Conservation (phyloP, 2,113 vertebrate genomes). For the Cepphus grylle region DNA sequence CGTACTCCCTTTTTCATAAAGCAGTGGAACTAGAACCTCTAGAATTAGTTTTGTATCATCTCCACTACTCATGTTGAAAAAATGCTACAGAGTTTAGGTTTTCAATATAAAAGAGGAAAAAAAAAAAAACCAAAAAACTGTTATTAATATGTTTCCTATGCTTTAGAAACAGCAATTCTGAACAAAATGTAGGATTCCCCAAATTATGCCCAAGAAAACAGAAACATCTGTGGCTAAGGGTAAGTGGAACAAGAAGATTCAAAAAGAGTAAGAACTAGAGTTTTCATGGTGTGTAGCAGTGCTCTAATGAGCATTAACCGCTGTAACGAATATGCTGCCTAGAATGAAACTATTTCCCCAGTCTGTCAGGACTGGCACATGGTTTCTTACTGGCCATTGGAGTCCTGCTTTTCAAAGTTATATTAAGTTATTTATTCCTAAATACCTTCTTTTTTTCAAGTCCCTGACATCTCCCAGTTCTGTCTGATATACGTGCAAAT, state of each 20-base stretch:
- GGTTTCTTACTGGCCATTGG: neutral
- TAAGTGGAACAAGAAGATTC: neutral
- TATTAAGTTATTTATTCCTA: neutral
- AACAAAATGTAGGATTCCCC: neutral
- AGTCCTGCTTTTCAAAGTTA: neutral
- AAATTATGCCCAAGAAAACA: neutral
- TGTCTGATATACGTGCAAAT: neutral
- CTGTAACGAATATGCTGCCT: neutral
- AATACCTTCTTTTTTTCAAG: neutral
- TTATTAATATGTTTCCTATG: neutral
- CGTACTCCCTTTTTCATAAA: neutral
- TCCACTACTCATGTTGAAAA: neutral
- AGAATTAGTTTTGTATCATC: neutral
- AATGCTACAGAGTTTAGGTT: neutral
- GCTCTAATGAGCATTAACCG: neutral
- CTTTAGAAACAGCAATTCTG: neutral
- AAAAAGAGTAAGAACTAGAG: neutral
- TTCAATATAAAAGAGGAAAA: neutral
- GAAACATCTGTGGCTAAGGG: neutral
- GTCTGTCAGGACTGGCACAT: neutral
- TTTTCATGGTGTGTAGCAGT: neutral
- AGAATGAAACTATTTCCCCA: neutral
- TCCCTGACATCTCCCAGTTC: neutral
- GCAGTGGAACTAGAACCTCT: neutral
- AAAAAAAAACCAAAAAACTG: fast-evolving